phyloP scores from a whole-genome alignment of 2,888 invertebrate species.

The Venustoraphidia nigricollis region DNA sequence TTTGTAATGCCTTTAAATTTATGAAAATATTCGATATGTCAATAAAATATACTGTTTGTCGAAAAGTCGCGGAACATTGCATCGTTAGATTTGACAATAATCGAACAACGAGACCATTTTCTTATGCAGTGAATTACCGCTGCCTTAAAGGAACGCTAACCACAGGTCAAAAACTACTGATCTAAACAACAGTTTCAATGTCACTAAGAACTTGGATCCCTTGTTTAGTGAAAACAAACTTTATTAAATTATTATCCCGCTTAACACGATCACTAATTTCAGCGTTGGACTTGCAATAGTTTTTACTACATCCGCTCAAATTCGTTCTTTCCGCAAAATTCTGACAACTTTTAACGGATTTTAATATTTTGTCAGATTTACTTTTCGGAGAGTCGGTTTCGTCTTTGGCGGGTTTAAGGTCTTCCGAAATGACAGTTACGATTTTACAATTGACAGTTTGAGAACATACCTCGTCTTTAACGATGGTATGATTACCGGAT shows the following conservation, averaged over 20 bases:
- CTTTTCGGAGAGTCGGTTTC: slow-evolving; percentile 29
- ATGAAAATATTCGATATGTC: no score
- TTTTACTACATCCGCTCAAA: slow-evolving; percentile 8
- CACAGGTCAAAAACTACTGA: not conserved
- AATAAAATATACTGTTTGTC: no score
- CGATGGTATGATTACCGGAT: slow-evolving; percentile 26
- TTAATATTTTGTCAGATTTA: slow-evolving; percentile 24
- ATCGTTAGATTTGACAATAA: no score
- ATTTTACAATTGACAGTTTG: no score
- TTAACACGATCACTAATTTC: slow-evolving; percentile 35
- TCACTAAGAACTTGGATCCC: slow-evolving; percentile 68
- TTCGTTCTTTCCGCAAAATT: slow-evolving; percentile 17
- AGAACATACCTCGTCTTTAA: slow-evolving; percentile 11
- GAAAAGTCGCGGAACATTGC: no score
- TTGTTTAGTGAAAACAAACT: slow-evolving; percentile 60
- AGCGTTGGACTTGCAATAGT: slow-evolving; percentile 18
- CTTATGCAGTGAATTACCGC: no score
- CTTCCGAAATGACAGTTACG: no score
- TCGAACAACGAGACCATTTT: no score
- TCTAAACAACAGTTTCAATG: slow-evolving; percentile 53
- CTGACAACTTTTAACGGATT: slow-evolving; percentile 23
- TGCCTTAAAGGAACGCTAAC: not conserved
- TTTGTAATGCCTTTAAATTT: no score
- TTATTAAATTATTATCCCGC: slow-evolving; percentile 36
- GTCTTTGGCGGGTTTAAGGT: not conserved